These are phyloP conservation scores for Tubulanus polymorphus DNA, from an alignment of 2,888 invertebrate genomes.

Conservation along the genomic window DNA sequence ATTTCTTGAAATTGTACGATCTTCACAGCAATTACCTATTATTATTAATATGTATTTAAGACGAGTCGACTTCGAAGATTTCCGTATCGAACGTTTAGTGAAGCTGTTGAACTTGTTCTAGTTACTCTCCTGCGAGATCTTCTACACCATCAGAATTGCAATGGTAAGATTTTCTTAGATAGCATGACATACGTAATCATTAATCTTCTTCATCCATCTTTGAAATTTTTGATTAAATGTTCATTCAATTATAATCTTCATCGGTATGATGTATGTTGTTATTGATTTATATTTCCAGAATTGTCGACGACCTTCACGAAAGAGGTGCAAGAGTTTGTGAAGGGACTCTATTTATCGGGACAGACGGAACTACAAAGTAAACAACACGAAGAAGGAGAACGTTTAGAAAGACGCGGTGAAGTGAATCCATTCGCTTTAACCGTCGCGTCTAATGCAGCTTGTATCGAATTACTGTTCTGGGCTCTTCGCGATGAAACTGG, in stretches of 20 bases:
- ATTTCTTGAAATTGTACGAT: no score
- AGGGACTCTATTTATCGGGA: constrained; percentile 82
- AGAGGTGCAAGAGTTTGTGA: constrained; percentile 87
- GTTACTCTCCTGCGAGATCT: constrained; percentile 87
- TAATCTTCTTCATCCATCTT: no score
- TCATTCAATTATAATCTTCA: no score
- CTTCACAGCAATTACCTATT: background rate
- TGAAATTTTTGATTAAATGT: no score
- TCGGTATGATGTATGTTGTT: constrained; percentile 1
- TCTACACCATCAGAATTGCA: constrained; percentile 71
- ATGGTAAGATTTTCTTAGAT: background rate
- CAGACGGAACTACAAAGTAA: constrained; percentile 78
- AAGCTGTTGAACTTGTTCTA: constrained; percentile 88
- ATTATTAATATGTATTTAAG: background rate
- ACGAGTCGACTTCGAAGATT: constrained; percentile 60
- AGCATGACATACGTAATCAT: no score
- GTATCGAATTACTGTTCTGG: constrained; percentile 96
- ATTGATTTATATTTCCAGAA: constrained; percentile 57
- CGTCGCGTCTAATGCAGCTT: constrained; percentile 95
- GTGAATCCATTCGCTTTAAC: constrained; percentile 61
- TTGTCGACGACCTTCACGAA: constrained; percentile 84
- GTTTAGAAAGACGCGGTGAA: constrained; percentile 21
- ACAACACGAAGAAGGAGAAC: constrained; percentile 9
- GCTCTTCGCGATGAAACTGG: constrained; percentile 95
- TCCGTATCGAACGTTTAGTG: constrained; percentile 91